These are phyloP conservation scores for Typhlomys cinereus DNA, from an alignment of 2,113 vertebrate genomes.

Conservation along the genomic window DNA sequence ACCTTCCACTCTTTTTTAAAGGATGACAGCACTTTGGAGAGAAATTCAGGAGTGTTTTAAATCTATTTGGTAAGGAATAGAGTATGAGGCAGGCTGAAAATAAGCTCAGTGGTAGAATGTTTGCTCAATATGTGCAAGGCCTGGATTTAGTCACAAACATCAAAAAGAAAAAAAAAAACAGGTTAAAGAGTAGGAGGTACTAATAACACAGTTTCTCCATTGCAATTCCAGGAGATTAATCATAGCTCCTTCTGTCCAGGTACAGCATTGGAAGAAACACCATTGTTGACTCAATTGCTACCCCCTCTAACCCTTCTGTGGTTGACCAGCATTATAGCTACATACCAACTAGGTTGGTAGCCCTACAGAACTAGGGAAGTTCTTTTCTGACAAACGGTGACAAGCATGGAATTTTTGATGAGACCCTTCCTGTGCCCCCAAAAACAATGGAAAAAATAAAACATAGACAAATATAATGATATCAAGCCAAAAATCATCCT, in stretches of 20 bases:
- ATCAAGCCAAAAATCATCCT: background rate
- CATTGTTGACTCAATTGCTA: background rate
- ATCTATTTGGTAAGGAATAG: background rate
- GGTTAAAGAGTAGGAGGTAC: background rate
- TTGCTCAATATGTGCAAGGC: background rate
- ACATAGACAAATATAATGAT: background rate
- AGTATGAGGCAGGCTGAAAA: background rate
- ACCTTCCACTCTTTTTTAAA: background rate
- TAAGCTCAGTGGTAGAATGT: background rate
- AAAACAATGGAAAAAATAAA: background rate
- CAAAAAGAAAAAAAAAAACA: background rate
- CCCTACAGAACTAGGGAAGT: conserved; percentile 53
- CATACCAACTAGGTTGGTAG: conserved; percentile 41
- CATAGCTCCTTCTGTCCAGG: background rate
- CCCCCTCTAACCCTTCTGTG: background rate
- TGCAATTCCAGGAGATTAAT: no score
- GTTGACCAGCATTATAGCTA: conserved; percentile 40
- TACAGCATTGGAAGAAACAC: background rate
- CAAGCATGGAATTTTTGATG: background rate
- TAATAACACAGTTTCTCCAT: background rate
- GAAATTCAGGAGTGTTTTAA: background rate
- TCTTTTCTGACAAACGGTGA: conserved; percentile 47
- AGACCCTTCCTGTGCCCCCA: no score
- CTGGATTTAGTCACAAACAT: background rate
- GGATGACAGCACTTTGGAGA: conserved; percentile 3